Conservation (phyloP, 2,797 vertebrate genomes). For the Scolopax bukidnonensis region DNA sequence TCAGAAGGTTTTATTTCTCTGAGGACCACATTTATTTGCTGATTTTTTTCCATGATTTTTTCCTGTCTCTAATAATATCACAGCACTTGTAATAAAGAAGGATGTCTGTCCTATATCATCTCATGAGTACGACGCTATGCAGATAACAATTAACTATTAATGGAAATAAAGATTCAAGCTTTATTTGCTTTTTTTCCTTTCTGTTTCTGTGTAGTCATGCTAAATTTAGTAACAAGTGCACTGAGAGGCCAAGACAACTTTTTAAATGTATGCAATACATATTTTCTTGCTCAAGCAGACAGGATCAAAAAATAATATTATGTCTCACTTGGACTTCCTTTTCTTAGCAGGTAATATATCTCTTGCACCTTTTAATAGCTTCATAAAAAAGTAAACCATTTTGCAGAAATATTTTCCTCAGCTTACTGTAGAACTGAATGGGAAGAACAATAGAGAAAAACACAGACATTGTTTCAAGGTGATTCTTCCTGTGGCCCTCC, state of each 20-base stretch:
- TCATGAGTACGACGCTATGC: constrained; percentile 15
- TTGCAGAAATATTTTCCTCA: not conserved
- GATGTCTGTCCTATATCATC: constrained; percentile 3
- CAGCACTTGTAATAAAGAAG: constrained; percentile 30
- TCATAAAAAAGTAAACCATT: not conserved
- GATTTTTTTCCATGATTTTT: not conserved
- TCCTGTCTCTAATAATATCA: constrained; percentile 39
- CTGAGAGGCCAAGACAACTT: not conserved
- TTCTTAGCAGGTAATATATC: not conserved
- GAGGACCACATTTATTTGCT: constrained; percentile 34
- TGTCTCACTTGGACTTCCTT: not conserved
- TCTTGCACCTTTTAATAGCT: not conserved
- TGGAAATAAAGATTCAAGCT: constrained; percentile 44
- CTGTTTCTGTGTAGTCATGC: not conserved
- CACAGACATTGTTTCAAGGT: not conserved
- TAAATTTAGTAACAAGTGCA: constrained; percentile 11
- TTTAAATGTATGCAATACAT: not conserved
- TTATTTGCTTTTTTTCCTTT: constrained; percentile 6
- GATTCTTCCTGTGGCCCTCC: not conserved
- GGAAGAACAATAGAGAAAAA: not conserved
- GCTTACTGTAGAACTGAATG: not conserved
- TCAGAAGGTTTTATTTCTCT: constrained; percentile 13
- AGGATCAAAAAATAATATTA: not conserved
- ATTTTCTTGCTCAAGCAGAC: not conserved
- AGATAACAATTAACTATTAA: constrained; percentile 67